Conservation (phyloP, 2,888 invertebrate genomes). For the Calephelis perditalis region DNA sequence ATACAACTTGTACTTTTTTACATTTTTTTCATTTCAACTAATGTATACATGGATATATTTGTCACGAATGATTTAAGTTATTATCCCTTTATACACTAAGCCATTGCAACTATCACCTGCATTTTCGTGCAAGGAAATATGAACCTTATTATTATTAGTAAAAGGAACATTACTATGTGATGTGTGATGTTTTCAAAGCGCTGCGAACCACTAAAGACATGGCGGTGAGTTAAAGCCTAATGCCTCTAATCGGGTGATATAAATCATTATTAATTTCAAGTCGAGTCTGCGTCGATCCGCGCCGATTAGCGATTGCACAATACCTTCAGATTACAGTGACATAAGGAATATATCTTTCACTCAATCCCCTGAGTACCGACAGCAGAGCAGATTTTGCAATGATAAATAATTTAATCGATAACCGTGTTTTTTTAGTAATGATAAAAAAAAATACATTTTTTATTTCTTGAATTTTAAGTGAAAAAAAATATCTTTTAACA, state of each 20-base stretch:
- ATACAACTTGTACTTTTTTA: slow-evolving; percentile 18
- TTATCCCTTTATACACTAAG: slow-evolving; percentile 23
- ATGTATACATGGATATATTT: slow-evolving; percentile 25
- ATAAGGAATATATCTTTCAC: slow-evolving; percentile 71
- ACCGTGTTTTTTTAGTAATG: neutral
- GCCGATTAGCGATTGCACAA: slow-evolving; percentile 76
- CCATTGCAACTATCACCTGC: slow-evolving; percentile 22
- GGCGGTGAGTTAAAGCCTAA: slow-evolving; percentile 54
- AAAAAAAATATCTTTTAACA: too few relatives aligned
- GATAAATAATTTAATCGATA: too few relatives aligned
- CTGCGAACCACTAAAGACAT: slow-evolving; percentile 40
- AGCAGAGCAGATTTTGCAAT: slow-evolving; percentile 28
- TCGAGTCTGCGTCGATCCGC: slow-evolving; percentile 57
- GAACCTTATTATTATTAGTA: slow-evolving; percentile 11
- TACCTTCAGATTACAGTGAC: slow-evolving; percentile 65
- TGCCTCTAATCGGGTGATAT: slow-evolving; percentile 69
- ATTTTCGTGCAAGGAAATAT: slow-evolving; percentile 18
- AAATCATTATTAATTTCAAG: slow-evolving; percentile 76
- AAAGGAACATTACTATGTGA: slow-evolving; percentile 12
- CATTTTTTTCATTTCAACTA: slow-evolving; percentile 22
- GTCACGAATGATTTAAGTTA: slow-evolving; percentile 28
- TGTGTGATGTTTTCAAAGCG: slow-evolving; percentile 20
- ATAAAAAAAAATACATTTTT: too few relatives aligned
- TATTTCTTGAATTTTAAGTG: too few relatives aligned
- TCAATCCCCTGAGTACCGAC: slow-evolving; percentile 67